These are phyloP conservation scores for Neolamprologus caudopunctatus DNA, from an alignment of 2,113 vertebrate genomes.

Conservation along the genomic window DNA sequence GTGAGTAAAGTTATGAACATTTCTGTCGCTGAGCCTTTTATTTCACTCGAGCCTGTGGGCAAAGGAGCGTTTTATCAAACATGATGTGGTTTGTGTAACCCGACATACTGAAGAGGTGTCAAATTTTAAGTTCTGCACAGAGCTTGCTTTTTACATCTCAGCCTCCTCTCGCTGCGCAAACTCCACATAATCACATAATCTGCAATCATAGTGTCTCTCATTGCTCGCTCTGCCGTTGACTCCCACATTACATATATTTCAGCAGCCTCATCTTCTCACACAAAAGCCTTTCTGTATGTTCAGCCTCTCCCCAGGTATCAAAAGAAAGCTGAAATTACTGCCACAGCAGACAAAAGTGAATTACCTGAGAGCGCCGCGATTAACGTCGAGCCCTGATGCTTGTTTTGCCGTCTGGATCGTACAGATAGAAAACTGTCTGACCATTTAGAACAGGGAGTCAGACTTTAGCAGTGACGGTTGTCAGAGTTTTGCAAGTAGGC, in stretches of 20 bases:
- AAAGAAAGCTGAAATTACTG: not conserved
- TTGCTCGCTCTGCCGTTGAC: not conserved
- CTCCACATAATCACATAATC: not conserved
- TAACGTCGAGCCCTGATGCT: not conserved
- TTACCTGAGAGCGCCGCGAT: not conserved
- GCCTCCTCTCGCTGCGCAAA: not conserved
- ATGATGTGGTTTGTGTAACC: not conserved
- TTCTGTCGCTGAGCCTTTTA: not conserved
- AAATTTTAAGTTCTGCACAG: not conserved
- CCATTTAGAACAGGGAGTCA: not conserved
- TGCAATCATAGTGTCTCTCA: constrained; percentile 2
- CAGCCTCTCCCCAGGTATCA: not conserved
- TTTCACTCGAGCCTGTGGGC: not conserved
- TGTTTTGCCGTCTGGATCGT: not conserved
- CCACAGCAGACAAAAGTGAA: not conserved
- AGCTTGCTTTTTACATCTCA: not conserved
- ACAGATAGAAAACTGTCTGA: not conserved
- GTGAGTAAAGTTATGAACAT: not conserved
- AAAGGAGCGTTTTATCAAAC: not conserved
- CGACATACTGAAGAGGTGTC: not conserved
- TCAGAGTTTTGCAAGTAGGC: not conserved
- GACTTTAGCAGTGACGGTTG: not conserved
- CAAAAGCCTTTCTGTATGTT: not conserved
- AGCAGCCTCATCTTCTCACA: not conserved
- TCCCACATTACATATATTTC: not conserved